Conservation (phyloP, 2,797 vertebrate genomes). For the Acanthurus leucopareius region DNA sequence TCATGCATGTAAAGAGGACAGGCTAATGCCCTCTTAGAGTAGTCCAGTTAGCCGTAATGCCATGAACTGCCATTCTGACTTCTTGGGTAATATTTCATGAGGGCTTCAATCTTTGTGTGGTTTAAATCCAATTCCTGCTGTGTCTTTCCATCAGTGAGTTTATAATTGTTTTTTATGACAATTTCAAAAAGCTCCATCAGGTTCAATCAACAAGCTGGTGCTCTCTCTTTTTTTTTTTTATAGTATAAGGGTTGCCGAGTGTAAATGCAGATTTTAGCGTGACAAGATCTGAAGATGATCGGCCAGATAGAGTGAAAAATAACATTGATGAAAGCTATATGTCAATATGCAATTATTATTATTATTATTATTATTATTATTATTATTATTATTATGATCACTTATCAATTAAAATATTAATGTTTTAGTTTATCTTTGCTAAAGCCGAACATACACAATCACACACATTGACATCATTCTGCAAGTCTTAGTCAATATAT, state of each 20-base stretch:
- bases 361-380: no score
- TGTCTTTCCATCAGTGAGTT: neutral
- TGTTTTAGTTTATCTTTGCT: neutral
- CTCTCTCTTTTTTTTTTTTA: neutral
- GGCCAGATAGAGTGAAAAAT: no score
- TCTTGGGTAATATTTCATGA: conserved; percentile 43
- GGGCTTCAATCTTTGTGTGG: neutral
- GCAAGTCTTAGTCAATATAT: conserved; percentile 56
- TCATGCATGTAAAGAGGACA: conserved; percentile 64
- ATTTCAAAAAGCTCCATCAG: neutral
- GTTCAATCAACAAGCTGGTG: no score
- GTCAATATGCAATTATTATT: neutral
- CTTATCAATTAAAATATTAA: no score
- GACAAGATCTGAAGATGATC: neutral
- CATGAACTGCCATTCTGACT: conserved; percentile 27
- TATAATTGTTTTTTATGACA: neutral
- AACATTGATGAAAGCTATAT: no score
- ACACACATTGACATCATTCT: conserved; percentile 54
- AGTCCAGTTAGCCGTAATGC: conserved; percentile 31
- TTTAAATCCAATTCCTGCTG: neutral
- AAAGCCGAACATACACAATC: conserved; percentile 32
- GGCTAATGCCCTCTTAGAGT: conserved; percentile 50
- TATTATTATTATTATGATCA: no score
- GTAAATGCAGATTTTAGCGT: neutral
- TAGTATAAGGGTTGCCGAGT: neutral